Conservation (phyloP, 2,113 vertebrate species). For the Megalops atlanticus region DNA sequence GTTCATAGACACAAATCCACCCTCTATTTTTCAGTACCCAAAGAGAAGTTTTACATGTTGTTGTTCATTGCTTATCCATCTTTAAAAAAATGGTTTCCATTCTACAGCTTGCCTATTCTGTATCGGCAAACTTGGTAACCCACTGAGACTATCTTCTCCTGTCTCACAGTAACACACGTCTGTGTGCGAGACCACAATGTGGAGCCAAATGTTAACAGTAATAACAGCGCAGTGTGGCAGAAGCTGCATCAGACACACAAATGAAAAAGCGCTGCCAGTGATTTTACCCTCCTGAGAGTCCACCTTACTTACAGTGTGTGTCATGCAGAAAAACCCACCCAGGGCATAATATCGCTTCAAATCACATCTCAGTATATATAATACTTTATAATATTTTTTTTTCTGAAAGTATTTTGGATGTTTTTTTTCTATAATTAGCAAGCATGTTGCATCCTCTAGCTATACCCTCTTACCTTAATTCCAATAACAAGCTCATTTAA, state of each 20-base stretch:
- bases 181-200: background rate
- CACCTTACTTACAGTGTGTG: too few relatives aligned
- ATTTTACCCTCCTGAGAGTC: too few relatives aligned
- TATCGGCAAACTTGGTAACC: background rate
- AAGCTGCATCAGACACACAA: background rate
- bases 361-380: too few relatives aligned
- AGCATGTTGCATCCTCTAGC: too few relatives aligned
- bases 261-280: too few relatives aligned
- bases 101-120: background rate
- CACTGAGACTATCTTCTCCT: background rate
- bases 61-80: background rate
- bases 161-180: background rate
- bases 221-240: background rate
- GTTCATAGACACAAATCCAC: background rate
- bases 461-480: too few relatives aligned
- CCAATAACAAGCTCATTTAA: too few relatives aligned
- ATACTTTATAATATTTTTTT: too few relatives aligned
- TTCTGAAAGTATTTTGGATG: too few relatives aligned
- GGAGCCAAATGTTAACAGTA: background rate
- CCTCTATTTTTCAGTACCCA: background rate
- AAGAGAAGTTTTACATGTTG: background rate
- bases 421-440: too few relatives aligned
- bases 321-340: too few relatives aligned
- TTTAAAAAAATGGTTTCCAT: conserved; percentile 2
- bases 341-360: too few relatives aligned